Evolutionary conservation across 2,113 vertebrate genomes (phyloP), one percentile per base, ranked within the genome.

Genomic region (Muntiacus reevesi): DNA sequence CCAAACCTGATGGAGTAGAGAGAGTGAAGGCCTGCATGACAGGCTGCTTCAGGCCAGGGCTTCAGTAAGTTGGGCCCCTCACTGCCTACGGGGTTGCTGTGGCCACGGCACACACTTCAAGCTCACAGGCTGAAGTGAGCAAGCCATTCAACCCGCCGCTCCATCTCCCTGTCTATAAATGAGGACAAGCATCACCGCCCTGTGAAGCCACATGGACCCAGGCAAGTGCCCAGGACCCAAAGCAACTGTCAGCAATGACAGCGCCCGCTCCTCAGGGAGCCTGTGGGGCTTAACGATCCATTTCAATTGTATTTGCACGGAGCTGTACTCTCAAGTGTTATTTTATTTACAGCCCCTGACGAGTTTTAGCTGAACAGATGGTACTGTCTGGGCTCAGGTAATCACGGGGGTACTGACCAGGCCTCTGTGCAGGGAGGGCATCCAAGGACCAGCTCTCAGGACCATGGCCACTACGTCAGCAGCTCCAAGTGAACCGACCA

Each of bases 311-410:
- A 84, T 74, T 33, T 87, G 89, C 93, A 90, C 2, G 1, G 74
- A 57, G 27, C 45, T 87, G 86, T 79, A 92, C 67, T 89, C 78
- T 81, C 47, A n/a, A 25, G 23, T 30, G 84, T 64, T 30, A 52
- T 64, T 87, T 85, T 86, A 93, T 12, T n/a, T n/a, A 64, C 14
- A 84, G 81, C 40, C 78, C 59, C 64, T 84, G 36, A 83, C 84
- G 19, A 87, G 54, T 43, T 76, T 96, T 30, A 16, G 23, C 45
- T 36, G 30, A 89, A 76, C 91, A 97, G 59, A 78, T 55, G 87
- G 85, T 14, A 62, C 43, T 47, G 47, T 52, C 82, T 89, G 64
- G 54, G 71, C 91, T 59, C 45, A 40, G 64, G 14, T 2, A 3
- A 57, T 17, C n/a, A 0, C 19, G 2, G 13, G 40, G 64, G n/a